phyloP scores from a whole-genome alignment of 2,888 invertebrate genomes.

The Masnerella sp. region DNA sequence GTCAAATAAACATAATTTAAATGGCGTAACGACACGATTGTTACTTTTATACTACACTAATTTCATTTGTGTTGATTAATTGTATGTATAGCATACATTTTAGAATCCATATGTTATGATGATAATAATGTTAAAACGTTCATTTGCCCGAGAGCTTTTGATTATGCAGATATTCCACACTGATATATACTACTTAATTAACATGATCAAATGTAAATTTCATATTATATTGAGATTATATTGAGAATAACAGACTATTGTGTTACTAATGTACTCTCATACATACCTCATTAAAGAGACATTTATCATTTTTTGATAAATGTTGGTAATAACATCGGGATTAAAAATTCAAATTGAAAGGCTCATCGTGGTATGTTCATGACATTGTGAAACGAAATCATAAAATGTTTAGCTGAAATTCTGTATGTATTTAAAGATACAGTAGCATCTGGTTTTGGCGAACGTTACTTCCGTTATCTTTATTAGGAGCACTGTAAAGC shows the following conservation, averaged over 20 bases:
- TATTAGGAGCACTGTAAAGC: slow-evolving; percentile 54
- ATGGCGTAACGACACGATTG: no score
- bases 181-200: no score
- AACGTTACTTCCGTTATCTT: slow-evolving; percentile 68
- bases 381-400: slow-evolving; percentile 48
- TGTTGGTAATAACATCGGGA: neutral
- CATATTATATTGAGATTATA: neutral
- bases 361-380: slow-evolving; percentile 3
- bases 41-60: no score
- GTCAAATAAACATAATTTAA: no score
- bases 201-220: neutral
- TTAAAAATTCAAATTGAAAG: slow-evolving; percentile 1
- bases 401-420: slow-evolving; percentile 37
- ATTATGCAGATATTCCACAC: neutral
- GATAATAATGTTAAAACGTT: neutral
- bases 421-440: slow-evolving; percentile 53
- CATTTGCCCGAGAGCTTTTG: neutral
- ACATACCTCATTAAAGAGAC: no score
- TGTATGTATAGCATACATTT: no score
- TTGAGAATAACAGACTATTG: neutral
- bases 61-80: no score
- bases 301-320: neutral
- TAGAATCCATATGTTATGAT: no score
- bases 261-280: neutral
- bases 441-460: slow-evolving; percentile 65